Conservation (phyloP, 2,113 vertebrate species). For the Dryoscopus gambensis region DNA sequence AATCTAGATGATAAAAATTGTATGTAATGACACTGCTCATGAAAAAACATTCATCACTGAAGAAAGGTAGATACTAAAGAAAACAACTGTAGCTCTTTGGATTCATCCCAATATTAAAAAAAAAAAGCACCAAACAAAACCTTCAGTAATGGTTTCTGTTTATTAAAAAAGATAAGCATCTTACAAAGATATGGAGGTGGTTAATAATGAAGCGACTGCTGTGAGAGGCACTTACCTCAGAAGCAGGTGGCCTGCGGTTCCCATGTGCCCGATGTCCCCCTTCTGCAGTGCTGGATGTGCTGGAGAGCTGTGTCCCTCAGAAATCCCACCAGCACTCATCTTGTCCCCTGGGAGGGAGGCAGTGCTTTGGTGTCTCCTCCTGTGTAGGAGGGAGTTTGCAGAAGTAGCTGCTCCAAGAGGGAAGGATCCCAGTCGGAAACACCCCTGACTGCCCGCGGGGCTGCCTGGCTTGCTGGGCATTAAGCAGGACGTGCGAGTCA, state of each 20-base stretch:
- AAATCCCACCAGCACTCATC: background rate
- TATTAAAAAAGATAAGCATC: slow-evolving; percentile 43
- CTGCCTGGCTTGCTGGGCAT: background rate
- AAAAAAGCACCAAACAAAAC: background rate
- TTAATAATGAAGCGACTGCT: background rate
- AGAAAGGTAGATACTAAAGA: background rate
- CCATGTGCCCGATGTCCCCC: rapidly evolving
- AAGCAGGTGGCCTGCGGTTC: background rate
- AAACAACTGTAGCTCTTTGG: background rate
- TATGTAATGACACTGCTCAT: background rate
- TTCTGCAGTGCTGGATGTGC: background rate
- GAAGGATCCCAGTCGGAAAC: background rate
- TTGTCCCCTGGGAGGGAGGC: background rate
- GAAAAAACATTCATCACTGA: background rate
- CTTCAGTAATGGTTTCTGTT: background rate
- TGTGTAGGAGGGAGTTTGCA: background rate
- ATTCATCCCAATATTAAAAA: background rate
- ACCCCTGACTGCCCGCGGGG: rapidly evolving
- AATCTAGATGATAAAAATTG: background rate
- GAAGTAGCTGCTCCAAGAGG: background rate
- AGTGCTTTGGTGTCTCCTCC: background rate
- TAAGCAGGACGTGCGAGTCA: rapidly evolving
- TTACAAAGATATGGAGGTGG: background rate
- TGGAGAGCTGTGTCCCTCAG: background rate
- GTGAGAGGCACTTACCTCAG: background rate